Evolutionary conservation across 53 echinoderm and acorn worm species (phyloP).

Genomic region (Astropecten irregularis): DNA sequence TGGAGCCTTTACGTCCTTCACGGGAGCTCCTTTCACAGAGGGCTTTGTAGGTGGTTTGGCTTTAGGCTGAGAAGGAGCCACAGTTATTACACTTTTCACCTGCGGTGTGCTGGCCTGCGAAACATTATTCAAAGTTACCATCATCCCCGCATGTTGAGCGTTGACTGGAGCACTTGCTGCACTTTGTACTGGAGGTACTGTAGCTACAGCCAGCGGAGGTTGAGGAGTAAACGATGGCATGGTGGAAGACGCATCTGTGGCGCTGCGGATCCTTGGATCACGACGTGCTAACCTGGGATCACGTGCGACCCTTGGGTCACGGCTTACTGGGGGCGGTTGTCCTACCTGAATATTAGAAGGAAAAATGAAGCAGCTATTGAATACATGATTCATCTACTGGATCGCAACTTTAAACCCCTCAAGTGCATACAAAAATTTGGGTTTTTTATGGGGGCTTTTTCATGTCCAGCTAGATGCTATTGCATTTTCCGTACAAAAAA

Average conservation of each 20-base stretch:
- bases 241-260: not conserved
- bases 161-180: slow-evolving; percentile 4
- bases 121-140: not conserved
- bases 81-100: slow-evolving; percentile 27
- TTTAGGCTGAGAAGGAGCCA: slow-evolving; percentile 17
- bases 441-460: too few species aligned
- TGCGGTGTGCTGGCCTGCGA: not conserved
- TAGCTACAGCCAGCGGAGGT: slow-evolving; percentile 1
- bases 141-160: not conserved
- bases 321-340: slow-evolving; percentile 8
- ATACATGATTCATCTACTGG: not conserved
- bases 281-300: slow-evolving; percentile 74
- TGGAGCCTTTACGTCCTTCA: slow-evolving; percentile 3
- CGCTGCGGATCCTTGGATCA: slow-evolving; percentile 74
- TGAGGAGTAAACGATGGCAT: not conserved
- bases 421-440: not conserved
- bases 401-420: too few species aligned
- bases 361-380: not conserved
- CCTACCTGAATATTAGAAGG: not conserved
- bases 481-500: too few species aligned
- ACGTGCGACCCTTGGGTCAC: slow-evolving; percentile 49
- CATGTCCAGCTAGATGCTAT: too few species aligned
- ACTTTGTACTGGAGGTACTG: slow-evolving; percentile 44
- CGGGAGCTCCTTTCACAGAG: not conserved
- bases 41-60: not conserved